Evolutionary conservation across 2,888 invertebrate species (phyloP).

Genomic region (Tipula unca): DNA sequence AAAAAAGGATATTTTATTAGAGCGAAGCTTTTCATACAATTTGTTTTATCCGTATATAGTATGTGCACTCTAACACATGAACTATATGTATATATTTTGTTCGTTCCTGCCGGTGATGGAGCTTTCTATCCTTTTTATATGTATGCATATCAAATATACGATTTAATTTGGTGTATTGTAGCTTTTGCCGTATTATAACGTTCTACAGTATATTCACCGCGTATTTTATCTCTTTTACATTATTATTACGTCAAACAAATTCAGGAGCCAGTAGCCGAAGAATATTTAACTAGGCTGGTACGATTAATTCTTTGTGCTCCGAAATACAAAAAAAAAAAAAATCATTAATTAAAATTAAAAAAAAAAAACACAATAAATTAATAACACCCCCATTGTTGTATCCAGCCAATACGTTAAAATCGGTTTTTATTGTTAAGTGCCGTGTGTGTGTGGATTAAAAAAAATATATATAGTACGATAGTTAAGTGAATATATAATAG

Average conservation of each 20-base stretch:
- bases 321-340: neutral
- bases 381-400: neutral
- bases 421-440: neutral
- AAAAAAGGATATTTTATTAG: neutral
- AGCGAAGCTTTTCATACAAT: neutral
- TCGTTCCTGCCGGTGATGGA: neutral
- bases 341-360: neutral
- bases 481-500: neutral
- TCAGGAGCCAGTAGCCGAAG: slow-evolving; percentile 8
- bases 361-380: neutral
- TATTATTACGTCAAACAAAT: neutral
- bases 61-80: neutral
- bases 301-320: neutral
- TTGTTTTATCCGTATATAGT: neutral
- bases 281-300: neutral
- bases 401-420: neutral
- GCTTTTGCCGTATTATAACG: neutral
- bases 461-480: neutral
- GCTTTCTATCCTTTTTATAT: neutral
- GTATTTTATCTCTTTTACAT: neutral
- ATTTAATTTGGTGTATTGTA: neutral
- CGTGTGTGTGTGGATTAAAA: neutral
- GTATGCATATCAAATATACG: neutral
- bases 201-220: neutral
- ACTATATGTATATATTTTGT: neutral